Evolutionary conservation across 2,797 vertebrate genomes (phyloP), one percentile per base, ranked within the genome.

Genomic region (Diplodus puntazzo): DNA sequence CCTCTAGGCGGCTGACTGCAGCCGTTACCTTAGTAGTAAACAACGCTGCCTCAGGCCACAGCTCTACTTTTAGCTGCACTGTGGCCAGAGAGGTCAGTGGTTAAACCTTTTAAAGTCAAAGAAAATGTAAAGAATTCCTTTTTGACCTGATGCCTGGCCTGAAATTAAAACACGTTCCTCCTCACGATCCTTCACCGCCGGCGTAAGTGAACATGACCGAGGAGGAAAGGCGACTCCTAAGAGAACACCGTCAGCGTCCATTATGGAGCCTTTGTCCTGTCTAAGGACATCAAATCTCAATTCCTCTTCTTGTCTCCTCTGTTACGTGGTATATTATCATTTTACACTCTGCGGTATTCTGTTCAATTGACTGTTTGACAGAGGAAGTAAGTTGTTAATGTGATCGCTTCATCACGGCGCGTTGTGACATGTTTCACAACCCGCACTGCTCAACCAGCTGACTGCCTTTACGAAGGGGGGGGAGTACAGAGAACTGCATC

Each of bases 51-150:
- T 69, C 70, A n/a, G 74, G 66, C 62, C 65, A 49, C 83, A 72
- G 3, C 25, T 61, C 80, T 14, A 34, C 60, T 81, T 84, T 82
- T 43, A 83, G 81, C 72, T 57, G 64, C 64, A 5, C 52, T 66
- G 69, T 67, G 80, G 83, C 48, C 23, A 12, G 46, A 74, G 75
- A 81, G 67, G 77, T 80, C 73, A 57, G 81, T 11, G 74, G 77
- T 79, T 78, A 42, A 80, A 76, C 0, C 25, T 43, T 70, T 73
- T 18, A 70, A 73, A 20, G 69, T 71, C 73, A 64, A 66, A 23
- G 70, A 65, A 82, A 81, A 83, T 77, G 75, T 75, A 52, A 83
- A 79, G 67, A 86, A 87, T 77, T 50, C 21, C 50, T 59, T 73
- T 83, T 73, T 50, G 73, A 75, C 61, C 58, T 4, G 50, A 69